Conservation (phyloP, 2,797 vertebrate species). For the Podarcis siculus region DNA sequence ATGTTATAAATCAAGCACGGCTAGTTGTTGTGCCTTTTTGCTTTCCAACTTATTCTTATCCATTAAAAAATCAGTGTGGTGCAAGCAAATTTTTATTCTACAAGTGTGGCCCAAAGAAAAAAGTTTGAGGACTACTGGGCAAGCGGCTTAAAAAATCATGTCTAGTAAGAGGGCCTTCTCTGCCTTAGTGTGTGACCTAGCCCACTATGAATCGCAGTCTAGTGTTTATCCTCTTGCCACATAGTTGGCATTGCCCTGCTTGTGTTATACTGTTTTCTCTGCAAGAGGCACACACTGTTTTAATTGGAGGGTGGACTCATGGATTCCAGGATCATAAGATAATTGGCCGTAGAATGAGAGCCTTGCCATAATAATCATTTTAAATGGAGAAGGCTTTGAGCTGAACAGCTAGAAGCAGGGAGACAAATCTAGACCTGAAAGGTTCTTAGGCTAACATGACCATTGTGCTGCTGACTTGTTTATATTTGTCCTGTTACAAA, state of each 20-base stretch:
- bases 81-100: too few species aligned
- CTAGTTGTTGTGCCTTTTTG: too few species aligned
- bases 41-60: too few species aligned
- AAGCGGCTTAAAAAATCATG: background rate
- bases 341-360: background rate
- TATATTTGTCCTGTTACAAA: background rate
- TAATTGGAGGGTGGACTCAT: constrained; percentile 5
- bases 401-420: background rate
- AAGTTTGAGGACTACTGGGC: too few species aligned
- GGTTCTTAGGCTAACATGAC: background rate
- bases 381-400: background rate
- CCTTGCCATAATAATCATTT: background rate
- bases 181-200: background rate
- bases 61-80: too few species aligned
- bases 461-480: background rate
- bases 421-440: too few species aligned
- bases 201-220: background rate
- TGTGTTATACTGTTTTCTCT: background rate
- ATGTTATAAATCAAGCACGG: too few species aligned
- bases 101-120: too few species aligned
- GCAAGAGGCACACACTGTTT: background rate
- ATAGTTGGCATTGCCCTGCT: background rate
- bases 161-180: background rate
- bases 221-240: background rate
- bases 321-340: constrained; percentile 27